Evolutionary conservation across 1,140 invertebrate genomes (phyloP), one percentile per base, ranked within the genome.

Genomic region (Drosophila guanche): DNA sequence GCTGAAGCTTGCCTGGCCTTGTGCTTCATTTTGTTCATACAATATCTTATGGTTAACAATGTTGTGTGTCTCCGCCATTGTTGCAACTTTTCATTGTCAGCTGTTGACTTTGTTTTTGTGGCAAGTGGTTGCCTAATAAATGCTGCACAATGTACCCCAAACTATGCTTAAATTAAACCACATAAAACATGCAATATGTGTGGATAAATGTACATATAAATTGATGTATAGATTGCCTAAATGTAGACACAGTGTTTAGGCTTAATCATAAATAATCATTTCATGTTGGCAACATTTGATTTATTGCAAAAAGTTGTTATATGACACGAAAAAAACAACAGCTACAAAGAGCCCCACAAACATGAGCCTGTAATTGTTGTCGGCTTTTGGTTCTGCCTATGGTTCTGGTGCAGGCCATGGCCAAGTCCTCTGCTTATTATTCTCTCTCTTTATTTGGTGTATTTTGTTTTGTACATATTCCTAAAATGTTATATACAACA

Each of bases 241-340:
- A 51, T 76, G 66, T 77, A 55, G 66, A 48, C 61, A 57, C 61
- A 57, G 50, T 61, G 37, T 66, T 37, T 41, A 53, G 43, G 37
- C 42, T 14, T 41, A 48, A 67, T 70, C 70, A 65, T 73, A 73
- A 73, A 47, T 72, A 63, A 52, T 71, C 29, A 67, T 84, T 79
- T 72, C 53, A 65, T 76, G 76, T 63, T 55, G 42, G 42, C 27
- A 79, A 58, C 55, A 66, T 86, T 66, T 85, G 80, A 85, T 85
- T 85, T 86, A 85, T 85, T 86, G 77, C 68, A 45, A 72, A 69
- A 61, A 71, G 33, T 59, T 86, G 63, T 69, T 70, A 59, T 55
- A 46, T 86, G 76, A 81, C 78, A 83, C 65, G 79, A 48, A 73
- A 73, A 54, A 58, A 60, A 47, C 42, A 63, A 57, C 25, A 65